Evolutionary conservation across 2,888 invertebrate species (phyloP).

Genomic region (Drosophila paramelanica): DNA sequence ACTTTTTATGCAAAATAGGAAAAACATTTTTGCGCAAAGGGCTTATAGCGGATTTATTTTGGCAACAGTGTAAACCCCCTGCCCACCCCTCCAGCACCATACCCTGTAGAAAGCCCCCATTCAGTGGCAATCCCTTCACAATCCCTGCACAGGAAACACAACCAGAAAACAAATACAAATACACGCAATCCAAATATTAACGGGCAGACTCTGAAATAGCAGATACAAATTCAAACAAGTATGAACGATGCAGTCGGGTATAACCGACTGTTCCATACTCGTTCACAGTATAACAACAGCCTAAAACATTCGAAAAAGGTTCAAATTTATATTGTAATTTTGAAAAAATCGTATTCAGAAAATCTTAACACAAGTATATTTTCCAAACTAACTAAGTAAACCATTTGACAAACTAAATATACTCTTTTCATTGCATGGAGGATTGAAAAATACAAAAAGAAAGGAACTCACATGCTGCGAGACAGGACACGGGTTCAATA

Average conservation of each 20-base stretch:
- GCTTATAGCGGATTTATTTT: conserved; percentile 75
- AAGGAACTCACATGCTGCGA: conserved; percentile 13
- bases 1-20: conserved; percentile 66
- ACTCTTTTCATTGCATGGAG: too few species aligned
- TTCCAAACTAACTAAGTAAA: too few species aligned
- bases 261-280: too few species aligned
- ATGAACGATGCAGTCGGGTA: not conserved
- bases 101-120: not conserved
- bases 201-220: conserved; percentile 51
- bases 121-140: conserved; percentile 18
- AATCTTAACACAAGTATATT: too few species aligned
- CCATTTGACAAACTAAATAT: too few species aligned
- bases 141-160: conserved; percentile 46
- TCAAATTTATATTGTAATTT: too few species aligned
- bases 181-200: conserved; percentile 75
- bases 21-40: conserved; percentile 68
- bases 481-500: conserved; percentile 17
- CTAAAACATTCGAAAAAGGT: too few species aligned
- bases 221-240: conserved; percentile 61
- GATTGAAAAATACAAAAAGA: conserved; percentile 25
- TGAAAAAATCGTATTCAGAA: too few species aligned
- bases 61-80: conserved; percentile 41
- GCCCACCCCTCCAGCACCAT: not conserved
- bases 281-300: too few species aligned
- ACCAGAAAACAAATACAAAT: conserved; percentile 72